These are phyloP conservation scores for Perizoma flavofasciatum DNA, from an alignment of 2,888 invertebrate species.

Conservation along the genomic window DNA sequence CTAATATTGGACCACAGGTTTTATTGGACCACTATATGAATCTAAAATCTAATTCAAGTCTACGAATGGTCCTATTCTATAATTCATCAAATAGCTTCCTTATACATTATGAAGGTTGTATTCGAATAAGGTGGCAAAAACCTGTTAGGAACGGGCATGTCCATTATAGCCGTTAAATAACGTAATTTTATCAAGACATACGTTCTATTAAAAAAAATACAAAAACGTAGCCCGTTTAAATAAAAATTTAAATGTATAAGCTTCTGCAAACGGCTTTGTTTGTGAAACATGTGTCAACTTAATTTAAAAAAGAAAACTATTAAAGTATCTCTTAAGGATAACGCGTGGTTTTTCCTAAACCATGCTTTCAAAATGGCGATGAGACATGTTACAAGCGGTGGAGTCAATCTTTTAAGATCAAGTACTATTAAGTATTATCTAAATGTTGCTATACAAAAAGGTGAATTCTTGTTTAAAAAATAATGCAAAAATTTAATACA, in stretches of 20 bases:
- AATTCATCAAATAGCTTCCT: background rate
- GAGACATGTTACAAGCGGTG: slow-evolving; percentile 4
- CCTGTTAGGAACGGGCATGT: slow-evolving; percentile 11
- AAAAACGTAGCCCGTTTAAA: too few relatives aligned
- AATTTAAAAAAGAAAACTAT: slow-evolving; percentile 7
- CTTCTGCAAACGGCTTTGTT: too few relatives aligned
- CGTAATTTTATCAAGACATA: slow-evolving; percentile 3
- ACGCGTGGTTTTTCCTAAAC: slow-evolving; percentile 13
- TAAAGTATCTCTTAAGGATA: background rate
- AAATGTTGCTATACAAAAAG: too few relatives aligned
- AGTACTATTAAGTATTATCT: too few relatives aligned
- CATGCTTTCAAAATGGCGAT: slow-evolving; percentile 17
- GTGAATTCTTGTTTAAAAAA: too few relatives aligned
- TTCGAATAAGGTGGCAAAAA: slow-evolving; percentile 15
- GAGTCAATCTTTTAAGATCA: background rate
- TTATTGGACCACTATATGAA: background rate
- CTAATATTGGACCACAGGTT: too few relatives aligned
- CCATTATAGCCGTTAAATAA: slow-evolving; percentile 16
- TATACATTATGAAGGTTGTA: slow-evolving; percentile 4
- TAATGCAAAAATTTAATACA: too few relatives aligned
- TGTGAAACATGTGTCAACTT: too few relatives aligned
- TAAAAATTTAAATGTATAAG: too few relatives aligned
- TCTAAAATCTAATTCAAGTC: background rate
- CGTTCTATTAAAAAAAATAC: background rate
- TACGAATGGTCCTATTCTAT: background rate